Conservation (phyloP, 1,140 invertebrate species). For the Neelides sp. region DNA sequence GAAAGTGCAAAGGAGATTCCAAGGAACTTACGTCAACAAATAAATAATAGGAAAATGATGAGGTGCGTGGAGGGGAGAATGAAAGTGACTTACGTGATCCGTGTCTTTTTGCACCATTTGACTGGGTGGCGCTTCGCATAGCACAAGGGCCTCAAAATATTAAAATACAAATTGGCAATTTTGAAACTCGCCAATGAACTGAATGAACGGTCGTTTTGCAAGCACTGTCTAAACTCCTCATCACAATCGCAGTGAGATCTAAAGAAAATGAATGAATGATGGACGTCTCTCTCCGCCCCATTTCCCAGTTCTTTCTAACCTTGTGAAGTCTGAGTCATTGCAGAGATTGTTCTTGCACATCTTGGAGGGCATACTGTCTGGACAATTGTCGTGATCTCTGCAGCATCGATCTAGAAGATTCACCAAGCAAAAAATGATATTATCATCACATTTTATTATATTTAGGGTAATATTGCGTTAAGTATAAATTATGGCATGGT, state of each 20-base stretch:
- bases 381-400: conserved; percentile 61
- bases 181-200: conserved; percentile 26
- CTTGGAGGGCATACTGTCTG: conserved; percentile 44
- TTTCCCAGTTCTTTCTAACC: conserved; percentile 33
- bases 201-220: conserved; percentile 36
- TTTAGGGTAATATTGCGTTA: no score
- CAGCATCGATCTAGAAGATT: conserved; percentile 49
- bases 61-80: no score
- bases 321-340: conserved; percentile 52
- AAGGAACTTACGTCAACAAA: neutral
- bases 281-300: neutral
- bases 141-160: conserved; percentile 25
- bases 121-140: conserved; percentile 24
- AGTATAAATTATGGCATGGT: no score
- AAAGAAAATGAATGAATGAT: conserved; percentile 11
- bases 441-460: no score
- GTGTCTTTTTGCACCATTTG: conserved; percentile 19
- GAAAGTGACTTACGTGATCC: conserved; percentile 31
- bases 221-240: conserved; percentile 49
- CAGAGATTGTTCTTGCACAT: conserved; percentile 51
- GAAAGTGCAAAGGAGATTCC: no score
- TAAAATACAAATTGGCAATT: conserved; percentile 31
- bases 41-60: no score
- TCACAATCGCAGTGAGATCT: conserved; percentile 59
- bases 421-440: neutral